These are phyloP conservation scores for Paradisaea rubra DNA, from an alignment of 2,113 vertebrate species.

Conservation along the genomic window DNA sequence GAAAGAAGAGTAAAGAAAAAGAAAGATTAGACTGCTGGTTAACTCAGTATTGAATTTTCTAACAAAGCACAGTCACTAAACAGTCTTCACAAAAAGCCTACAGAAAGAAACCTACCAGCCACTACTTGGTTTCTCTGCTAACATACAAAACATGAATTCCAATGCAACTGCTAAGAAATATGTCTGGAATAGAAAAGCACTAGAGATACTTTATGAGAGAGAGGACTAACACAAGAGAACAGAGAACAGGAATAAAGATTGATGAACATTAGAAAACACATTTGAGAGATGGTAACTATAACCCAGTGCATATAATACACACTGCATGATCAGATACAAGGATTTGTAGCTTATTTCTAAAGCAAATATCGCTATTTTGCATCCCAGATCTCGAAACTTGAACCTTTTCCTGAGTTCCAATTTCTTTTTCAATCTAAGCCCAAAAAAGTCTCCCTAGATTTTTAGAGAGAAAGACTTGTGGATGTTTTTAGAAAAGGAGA, in stretches of 20 bases:
- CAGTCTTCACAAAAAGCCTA: neutral
- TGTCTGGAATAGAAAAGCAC: neutral
- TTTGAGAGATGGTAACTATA: neutral
- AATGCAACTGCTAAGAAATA: neutral
- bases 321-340: neutral
- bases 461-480: neutral
- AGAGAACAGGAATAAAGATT: neutral
- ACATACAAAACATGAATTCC: neutral
- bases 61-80: neutral
- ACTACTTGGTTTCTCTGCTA: neutral
- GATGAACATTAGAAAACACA: neutral
- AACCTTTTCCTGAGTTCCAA: neutral
- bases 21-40: neutral
- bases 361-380: neutral
- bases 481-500: neutral
- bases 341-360: neutral
- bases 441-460: neutral
- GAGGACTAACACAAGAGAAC: neutral
- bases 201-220: neutral
- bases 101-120: neutral
- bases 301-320: neutral
- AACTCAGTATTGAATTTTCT: neutral
- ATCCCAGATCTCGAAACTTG: neutral
- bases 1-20: neutral
- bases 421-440: neutral